Evolutionary conservation across 2,888 invertebrate genomes (phyloP), one percentile per base, ranked within the genome.

Genomic region (Lissonota sp.): DNA sequence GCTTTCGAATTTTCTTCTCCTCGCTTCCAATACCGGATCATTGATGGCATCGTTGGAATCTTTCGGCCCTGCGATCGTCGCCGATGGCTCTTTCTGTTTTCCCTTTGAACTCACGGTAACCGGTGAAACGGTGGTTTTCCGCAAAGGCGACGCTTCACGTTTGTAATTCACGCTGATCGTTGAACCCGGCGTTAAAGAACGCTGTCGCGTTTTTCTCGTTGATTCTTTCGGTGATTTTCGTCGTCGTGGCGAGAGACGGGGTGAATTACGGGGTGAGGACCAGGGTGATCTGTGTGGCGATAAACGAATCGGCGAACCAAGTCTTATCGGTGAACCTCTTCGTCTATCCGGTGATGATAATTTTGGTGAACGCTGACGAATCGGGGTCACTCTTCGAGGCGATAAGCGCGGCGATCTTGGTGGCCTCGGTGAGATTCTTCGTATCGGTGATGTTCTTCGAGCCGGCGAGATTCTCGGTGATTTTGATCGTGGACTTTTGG

Each of bases 1-100:
- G 5, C 92, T 90, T 87, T 94, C 94, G 87, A 94, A 94, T 85
- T 94, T 94, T 53, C 90, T 91, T 77, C 92, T 92, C 16, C 94
- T 90, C 0, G 94, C 94, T 83, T 94, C 94, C 62, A 94, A 87
- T 42, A 94, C 87, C 0, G 94, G 93, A 88, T 94, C 93, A 57
- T 88, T 82, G 5, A 76, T 83, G 1, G 62, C 44, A n/a, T 89
- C 86, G 6, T n/a, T 60, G 6, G 73, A 64, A 46, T 88, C 88
- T 26, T 87, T 87, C 4, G 39, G 26, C 3, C 7, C 14, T 12
- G 12, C 16, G 12, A 8, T 44, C 44, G 60, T 53, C 14, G 5
- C 55, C 6, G n/a, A 0, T 6, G 26, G 6, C 39, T 79, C 12
- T 85, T 87, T 74, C 84, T 86, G 55, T 78, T 87, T 72, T 67